phyloP scores from a whole-genome alignment of 2,888 invertebrate species.

The Zele albiditarsus region DNA sequence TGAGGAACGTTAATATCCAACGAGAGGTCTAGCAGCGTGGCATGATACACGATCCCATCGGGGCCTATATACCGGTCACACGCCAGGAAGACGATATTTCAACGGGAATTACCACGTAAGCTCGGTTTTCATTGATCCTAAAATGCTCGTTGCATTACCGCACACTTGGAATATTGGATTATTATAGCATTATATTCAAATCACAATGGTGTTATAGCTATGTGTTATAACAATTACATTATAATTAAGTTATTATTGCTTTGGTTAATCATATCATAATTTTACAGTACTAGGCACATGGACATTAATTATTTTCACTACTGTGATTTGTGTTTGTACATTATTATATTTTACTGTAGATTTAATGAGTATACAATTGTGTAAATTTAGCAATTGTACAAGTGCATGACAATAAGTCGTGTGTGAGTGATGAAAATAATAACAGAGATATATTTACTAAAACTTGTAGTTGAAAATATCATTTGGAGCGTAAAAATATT shows the following conservation, averaged over 20 bases:
- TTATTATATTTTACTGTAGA: too few species aligned
- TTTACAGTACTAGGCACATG: background rate
- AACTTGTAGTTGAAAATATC: background rate
- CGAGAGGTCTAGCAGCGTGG: conserved; percentile 2
- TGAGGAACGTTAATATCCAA: conserved; percentile 38
- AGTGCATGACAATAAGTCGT: background rate
- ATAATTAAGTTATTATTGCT: background rate
- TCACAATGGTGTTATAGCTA: background rate
- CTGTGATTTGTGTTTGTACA: too few species aligned
- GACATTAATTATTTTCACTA: too few species aligned
- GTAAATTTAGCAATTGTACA: too few species aligned
- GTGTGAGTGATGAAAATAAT: background rate
- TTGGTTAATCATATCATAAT: background rate
- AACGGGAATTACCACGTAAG: conserved; percentile 40
- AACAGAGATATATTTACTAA: background rate
- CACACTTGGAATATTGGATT: conserved; percentile 9
- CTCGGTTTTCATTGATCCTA: conserved; percentile 30
- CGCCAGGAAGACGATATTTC: conserved; percentile 44
- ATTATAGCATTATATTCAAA: background rate
- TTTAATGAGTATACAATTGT: too few species aligned
- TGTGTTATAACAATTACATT: background rate
- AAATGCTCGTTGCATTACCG: conserved; percentile 15
- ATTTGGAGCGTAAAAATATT: background rate
- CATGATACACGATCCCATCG: conserved; percentile 37
- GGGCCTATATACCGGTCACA: conserved; percentile 27